Evolutionary conservation across 2,888 invertebrate species (phyloP).

Genomic region (Yponomeuta sedellus): DNA sequence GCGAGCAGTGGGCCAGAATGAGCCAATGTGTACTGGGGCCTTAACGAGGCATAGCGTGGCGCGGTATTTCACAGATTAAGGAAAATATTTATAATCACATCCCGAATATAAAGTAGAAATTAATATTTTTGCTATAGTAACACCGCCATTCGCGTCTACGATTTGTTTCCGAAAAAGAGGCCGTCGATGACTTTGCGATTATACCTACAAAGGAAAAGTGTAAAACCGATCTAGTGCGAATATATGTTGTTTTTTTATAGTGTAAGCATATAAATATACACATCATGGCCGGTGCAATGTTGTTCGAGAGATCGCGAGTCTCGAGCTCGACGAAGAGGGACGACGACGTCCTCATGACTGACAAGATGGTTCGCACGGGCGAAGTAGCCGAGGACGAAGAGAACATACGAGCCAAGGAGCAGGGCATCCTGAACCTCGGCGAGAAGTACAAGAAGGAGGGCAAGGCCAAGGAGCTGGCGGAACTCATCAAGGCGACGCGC

Average conservation of each 20-base stretch:
- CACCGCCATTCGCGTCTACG: constrained; percentile 68
- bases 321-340: constrained; percentile 84
- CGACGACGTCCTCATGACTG: constrained; percentile 83
- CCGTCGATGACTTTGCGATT: constrained; percentile 76
- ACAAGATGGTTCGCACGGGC: constrained; percentile 86
- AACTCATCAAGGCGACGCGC: constrained; percentile 95
- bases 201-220: constrained; percentile 66
- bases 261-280: constrained; percentile 67
- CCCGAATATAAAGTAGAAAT: constrained; percentile 8
- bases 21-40: too few relatives aligned
- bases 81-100: neutral
- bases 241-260: constrained; percentile 54
- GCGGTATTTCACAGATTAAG: too few relatives aligned
- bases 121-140: constrained; percentile 27
- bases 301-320: constrained; percentile 90
- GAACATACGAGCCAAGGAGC: constrained; percentile 93
- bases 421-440: constrained; percentile 94
- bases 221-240: constrained; percentile 55
- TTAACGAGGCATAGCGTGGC: too few relatives aligned
- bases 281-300: constrained; percentile 93
- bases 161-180: constrained; percentile 61
- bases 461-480: constrained; percentile 93
- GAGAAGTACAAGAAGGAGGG: constrained; percentile 94
- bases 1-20: too few relatives aligned
- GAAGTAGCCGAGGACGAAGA: constrained; percentile 89